Evolutionary conservation across 2,113 vertebrate species (phyloP).

Genomic region (Trogon surrucura): DNA sequence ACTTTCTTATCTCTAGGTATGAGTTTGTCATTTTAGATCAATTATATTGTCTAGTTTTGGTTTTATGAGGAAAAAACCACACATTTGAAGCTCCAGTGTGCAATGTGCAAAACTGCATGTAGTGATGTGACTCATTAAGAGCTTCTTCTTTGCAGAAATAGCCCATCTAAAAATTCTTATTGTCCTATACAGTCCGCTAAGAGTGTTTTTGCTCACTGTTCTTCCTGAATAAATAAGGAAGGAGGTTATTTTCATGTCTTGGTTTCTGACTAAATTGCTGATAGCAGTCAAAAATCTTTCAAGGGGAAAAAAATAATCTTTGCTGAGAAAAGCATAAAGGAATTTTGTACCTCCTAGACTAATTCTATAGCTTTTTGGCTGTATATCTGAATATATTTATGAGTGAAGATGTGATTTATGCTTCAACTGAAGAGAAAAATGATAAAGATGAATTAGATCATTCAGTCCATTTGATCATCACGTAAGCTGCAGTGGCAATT

Average conservation of each 20-base stretch:
- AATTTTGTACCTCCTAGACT: not conserved
- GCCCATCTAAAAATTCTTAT: not conserved
- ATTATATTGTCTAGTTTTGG: not conserved
- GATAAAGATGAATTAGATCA: not conserved
- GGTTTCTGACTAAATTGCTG: not conserved
- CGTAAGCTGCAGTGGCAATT: not conserved
- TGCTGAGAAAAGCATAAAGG: not conserved
- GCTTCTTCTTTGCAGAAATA: not conserved
- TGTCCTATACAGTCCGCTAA: not conserved
- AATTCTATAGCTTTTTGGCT: not conserved
- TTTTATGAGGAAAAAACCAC: not conserved
- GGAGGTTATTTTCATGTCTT: not conserved
- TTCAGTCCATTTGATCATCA: not conserved
- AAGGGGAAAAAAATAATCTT: not conserved
- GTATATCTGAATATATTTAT: not conserved
- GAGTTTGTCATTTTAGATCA: not conserved
- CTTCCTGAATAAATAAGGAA: constrained; percentile 1
- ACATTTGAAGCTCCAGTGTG: not conserved
- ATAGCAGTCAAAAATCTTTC: not conserved
- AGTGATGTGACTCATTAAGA: not conserved
- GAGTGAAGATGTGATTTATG: not conserved
- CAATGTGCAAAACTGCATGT: not conserved
- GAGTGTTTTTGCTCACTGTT: not conserved
- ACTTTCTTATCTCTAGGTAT: not conserved
- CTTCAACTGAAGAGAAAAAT: not conserved